A percentile compares a stretch with the other conserved stretches of the same genome.
Conservation (phyloP, 37 sponge, comb jelly and placozoan genomes). For the Beroe forskalii region DNA sequence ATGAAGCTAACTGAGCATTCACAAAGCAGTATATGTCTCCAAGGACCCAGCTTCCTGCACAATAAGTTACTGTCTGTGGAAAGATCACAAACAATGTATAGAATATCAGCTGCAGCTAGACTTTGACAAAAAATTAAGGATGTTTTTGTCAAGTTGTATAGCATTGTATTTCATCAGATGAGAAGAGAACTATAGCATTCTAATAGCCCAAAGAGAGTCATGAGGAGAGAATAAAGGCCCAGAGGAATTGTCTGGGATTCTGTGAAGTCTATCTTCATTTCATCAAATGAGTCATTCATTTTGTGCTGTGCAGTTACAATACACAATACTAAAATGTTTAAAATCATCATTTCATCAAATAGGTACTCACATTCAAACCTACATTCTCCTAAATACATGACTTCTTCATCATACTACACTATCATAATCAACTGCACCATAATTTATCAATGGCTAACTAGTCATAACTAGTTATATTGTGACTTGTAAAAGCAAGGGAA, state of each 20-base stretch:
- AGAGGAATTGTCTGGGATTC: not conserved
- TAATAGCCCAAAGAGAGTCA: not conserved
- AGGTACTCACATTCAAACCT: too few species aligned
- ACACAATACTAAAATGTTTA: too few species aligned
- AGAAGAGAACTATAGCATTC: not conserved
- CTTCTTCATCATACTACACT: too few species aligned
- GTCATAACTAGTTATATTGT: too few species aligned
- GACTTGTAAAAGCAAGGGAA: too few species aligned
- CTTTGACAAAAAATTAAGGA: not conserved
- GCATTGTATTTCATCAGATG: not conserved
- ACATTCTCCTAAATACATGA: too few species aligned
- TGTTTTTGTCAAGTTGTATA: not conserved
- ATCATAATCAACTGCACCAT: too few species aligned
- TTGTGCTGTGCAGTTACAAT: too few species aligned
- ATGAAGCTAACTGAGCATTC: slow-evolving; percentile 2
- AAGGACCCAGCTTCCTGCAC: not conserved
- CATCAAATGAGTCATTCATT: not conserved
- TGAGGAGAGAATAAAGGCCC: not conserved
- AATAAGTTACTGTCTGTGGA: not conserved
- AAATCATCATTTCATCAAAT: too few species aligned
- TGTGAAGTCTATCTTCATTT: not conserved
- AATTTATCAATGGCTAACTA: too few species aligned
- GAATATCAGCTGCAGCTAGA: slow-evolving; percentile 23
- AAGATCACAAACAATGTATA: not conserved
- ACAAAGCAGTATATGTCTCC: not conserved